These are phyloP conservation scores for Lethenteron camtschaticum DNA, from an alignment of 2,113 vertebrate species.

Conservation along the genomic window DNA sequence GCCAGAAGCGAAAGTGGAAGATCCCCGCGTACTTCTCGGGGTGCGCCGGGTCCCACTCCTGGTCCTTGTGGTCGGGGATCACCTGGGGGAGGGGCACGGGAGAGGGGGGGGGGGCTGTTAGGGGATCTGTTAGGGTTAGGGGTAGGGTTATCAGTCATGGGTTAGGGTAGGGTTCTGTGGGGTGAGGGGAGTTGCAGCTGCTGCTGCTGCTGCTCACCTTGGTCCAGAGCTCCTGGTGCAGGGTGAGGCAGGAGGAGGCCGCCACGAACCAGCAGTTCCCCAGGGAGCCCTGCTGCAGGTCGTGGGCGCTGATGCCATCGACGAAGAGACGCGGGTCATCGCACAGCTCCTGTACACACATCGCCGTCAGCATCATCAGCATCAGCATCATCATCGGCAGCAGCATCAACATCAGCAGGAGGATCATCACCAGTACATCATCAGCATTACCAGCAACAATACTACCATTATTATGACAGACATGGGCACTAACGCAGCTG, in stretches of 20 bases:
- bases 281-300: constrained; percentile 43
- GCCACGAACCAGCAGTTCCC: constrained; percentile 57
- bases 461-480: too few species aligned
- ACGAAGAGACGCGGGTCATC: constrained; percentile 39
- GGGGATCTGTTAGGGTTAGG: too few species aligned
- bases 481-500: too few species aligned
- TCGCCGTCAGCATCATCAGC: background rate
- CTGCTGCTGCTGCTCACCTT: constrained; percentile 20
- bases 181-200: too few species aligned
- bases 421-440: too few species aligned
- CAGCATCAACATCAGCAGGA: too few species aligned
- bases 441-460: too few species aligned
- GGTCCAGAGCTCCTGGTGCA: constrained; percentile 37
- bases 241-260: constrained; percentile 36
- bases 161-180: too few species aligned
- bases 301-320: constrained; percentile 40
- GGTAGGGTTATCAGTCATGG: too few species aligned
- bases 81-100: constrained; percentile 19
- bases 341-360: constrained; percentile 29
- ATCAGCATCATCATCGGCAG: too few species aligned
- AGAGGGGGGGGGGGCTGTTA: too few species aligned
- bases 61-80: constrained; percentile 31
- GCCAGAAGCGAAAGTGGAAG: constrained; percentile 45
- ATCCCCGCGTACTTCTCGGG: constrained; percentile 28
- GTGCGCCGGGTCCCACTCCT: constrained; percentile 37